Evolutionary conservation across 2,888 invertebrate species (phyloP).

Genomic region (Pachycephus smyrnensis): DNA sequence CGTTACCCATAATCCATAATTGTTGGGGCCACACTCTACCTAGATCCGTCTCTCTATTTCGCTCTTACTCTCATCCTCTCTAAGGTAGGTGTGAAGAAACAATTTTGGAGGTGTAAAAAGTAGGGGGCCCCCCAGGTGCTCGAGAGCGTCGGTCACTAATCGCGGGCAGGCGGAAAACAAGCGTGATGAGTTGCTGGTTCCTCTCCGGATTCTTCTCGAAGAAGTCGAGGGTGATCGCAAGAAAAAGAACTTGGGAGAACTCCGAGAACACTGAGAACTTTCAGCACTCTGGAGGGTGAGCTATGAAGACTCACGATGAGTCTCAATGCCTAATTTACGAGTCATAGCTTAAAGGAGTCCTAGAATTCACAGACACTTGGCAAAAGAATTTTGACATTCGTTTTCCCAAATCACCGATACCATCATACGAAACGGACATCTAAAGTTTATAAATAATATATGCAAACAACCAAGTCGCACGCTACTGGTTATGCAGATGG

Average conservation of each 20-base stretch:
- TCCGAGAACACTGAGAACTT: too few species aligned
- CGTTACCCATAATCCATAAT: too few species aligned
- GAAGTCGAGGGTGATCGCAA: too few species aligned
- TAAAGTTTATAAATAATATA: slow-evolving; percentile 50
- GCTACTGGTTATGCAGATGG: slow-evolving; percentile 54
- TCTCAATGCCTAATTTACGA: too few species aligned
- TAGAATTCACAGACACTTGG: too few species aligned
- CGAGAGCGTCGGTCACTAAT: slow-evolving; percentile 51
- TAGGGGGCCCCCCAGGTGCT: slow-evolving; percentile 48
- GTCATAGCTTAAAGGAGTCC: too few species aligned
- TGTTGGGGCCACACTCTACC: too few species aligned
- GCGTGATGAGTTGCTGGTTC: slow-evolving; percentile 57
- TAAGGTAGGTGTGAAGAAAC: slow-evolving; percentile 50
- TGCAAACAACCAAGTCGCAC: slow-evolving; percentile 48
- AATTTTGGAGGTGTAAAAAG: slow-evolving; percentile 53
- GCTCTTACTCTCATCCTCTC: not conserved
- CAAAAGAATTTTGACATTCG: too few species aligned
- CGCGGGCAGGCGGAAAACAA: slow-evolving; percentile 58
- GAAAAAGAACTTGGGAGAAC: too few species aligned
- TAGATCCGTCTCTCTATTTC: too few species aligned
- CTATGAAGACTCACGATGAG: too few species aligned
- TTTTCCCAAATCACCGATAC: not conserved
- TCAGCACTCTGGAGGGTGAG: too few species aligned
- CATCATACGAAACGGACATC: not conserved
- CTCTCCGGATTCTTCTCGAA: not conserved